Base-by-base conservation (phyloP, 1,140 invertebrate species). In the Pachypeltis micranthus region DNA sequence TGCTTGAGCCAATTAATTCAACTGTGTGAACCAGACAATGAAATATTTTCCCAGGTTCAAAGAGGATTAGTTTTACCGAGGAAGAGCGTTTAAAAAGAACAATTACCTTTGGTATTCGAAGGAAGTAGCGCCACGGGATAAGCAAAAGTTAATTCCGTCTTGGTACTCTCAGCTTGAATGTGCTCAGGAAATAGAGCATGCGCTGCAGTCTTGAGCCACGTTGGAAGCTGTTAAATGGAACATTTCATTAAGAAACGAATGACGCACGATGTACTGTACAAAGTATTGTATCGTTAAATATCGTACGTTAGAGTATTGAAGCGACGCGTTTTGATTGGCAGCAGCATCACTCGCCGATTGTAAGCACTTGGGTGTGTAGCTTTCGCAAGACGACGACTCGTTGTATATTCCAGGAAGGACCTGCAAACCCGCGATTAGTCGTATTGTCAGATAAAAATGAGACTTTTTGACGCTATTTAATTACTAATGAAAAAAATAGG, bases 281-380 rank as follows among this genome's bases (percentile, higher is more conserved):
- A n/a, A n/a, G n/a, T n/a, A n/a, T n/a, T n/a, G n/a, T n/a, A n/a
- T n/a, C n/a, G n/a, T n/a, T n/a, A n/a, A n/a, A n/a, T n/a, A n/a
- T n/a, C n/a, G 69, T 63, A 71, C 70, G 34, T 72, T 72, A 23
- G 62, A 29, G 57, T 70, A 71, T 27, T 68, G 61, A 10, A 71
- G 44, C 14, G 58, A 66, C 10, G 67, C 67, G 25, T 63, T 70
- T 54, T 71, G 69, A 27, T 64, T 66, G 1, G 71, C 70, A 14
- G 70, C 69, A 25, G 69, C 65, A 61, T 71, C 67, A 25, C 65
- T 70, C 16, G 69, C 66, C 10, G 65, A 63, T 60, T 70, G 68
- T 7, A 71, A 62, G 61, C 71, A 72, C 4, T 57, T 55, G 2
- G 68, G 67, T 14, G 61, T 66, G 34, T 67, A 66, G 25, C 51